Evolutionary conservation across 2,888 invertebrate genomes (phyloP), one percentile per base, ranked within the genome.

Genomic region (Volucella zonaria): DNA sequence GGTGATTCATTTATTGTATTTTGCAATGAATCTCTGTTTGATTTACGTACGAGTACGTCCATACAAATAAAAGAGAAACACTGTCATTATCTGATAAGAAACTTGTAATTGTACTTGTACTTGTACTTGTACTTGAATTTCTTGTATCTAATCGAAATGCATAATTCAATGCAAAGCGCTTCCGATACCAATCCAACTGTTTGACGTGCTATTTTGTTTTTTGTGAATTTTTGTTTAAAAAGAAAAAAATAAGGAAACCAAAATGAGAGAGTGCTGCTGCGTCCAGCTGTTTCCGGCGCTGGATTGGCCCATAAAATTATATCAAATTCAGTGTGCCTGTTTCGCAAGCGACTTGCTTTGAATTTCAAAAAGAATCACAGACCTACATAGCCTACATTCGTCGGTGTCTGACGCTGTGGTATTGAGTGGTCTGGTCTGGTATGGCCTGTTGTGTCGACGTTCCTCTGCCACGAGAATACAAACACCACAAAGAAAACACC

Each of bases 271-370:
- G 68, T 43, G 54, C 58, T 11, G 11, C 58, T 73, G 77, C 71
- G 68, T 81, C 77, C 81, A 81, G 81, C 81, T 85, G 77, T 76
- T 85, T 85, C 85, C 85, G 85, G 85, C 54, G 75, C 31, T n/a
- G 31, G 31, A 31, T 31, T 43, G 54, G 14, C 43, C 61, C 54
- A 76, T 80, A 73, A 75, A 79, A 70, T 62, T 67, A 71, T 56
- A 67, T 83, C 66, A 71, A 75, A 80, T 75, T 58, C 58, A 82
- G 79, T 70, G 51, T 82, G 31, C 31, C 56, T 74, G 54, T 74
- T 78, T 74, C 51, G 47, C 76, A 58, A 66, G 68, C 31, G 15
- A 85, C 66, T 67, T 45, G 73, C 73, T 67, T 85, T 85, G 85
- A 76, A 85, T 85, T 76, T 76, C 74, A 77, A 85, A 82, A 81